Base-by-base conservation (phyloP, 2,888 invertebrate species). In the Bedellia somnulentella region DNA sequence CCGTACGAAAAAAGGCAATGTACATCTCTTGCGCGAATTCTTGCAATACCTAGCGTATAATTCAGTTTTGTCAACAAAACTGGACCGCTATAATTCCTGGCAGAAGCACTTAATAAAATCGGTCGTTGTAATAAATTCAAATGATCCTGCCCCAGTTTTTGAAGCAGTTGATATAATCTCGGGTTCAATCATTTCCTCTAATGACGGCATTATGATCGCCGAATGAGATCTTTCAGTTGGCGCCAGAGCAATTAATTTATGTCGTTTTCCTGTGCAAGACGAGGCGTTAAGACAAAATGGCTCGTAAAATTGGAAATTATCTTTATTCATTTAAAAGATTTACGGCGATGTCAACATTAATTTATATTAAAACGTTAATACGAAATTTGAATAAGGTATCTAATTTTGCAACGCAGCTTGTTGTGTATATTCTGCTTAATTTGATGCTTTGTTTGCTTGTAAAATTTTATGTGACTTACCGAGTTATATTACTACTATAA, bases 301-400 rank as follows among this genome's bases (percentile, higher is more conserved):
- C 21, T 8, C 21, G 21, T 21, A 21, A 21, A 21, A 21, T 21
- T 21, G 2, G 2, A 21, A 21, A 21, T 21, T 2, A 21, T 21
- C 21, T 21, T 21, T n/a, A 21, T 21, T 10, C 21, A 21, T 21
- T 21, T 3, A 21, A 3, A 21, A 21, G 21, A 21, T 21, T 21
- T 21, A n/a, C n/a, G n/a, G n/a, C n/a, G n/a, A 21, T 21, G 21
- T 21, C 21, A 21, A 21, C 21, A 21, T 21, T n/a, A n/a, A 21
- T 21, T 21, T 21, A 21, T 3, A n/a, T 21, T 21, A n/a, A n/a
- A n/a, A n/a, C n/a, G n/a, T n/a, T n/a, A n/a, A n/a, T n/a, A n/a
- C n/a, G n/a, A n/a, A n/a, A n/a, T n/a, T n/a, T n/a, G n/a, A n/a
- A n/a, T n/a, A n/a, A n/a, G n/a, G n/a, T n/a, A n/a, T n/a, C n/a